Evolutionary conservation across 2,888 invertebrate species (phyloP).

Genomic region (Mermis nigrescens): DNA sequence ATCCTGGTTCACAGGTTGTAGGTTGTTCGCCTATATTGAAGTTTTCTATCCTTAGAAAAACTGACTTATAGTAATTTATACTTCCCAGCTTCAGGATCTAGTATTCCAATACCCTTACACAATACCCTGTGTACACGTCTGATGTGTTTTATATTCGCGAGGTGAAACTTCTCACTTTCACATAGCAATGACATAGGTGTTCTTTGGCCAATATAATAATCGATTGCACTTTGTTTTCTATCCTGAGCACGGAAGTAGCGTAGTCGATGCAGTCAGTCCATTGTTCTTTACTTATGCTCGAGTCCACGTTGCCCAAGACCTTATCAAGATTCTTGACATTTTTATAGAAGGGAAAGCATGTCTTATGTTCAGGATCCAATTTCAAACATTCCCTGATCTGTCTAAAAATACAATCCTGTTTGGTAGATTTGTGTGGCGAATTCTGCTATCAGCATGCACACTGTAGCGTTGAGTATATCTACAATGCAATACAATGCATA

Average conservation of each 20-base stretch:
- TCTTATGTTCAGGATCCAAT: slow-evolving; percentile 87
- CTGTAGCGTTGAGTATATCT: too few relatives aligned
- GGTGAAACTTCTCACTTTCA: slow-evolving; percentile 33
- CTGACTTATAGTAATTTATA: too few relatives aligned
- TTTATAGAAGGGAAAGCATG: slow-evolving; percentile 87
- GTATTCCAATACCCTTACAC: too few relatives aligned
- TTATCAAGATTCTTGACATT: slow-evolving; percentile 70
- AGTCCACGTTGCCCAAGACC: slow-evolving; percentile 35
- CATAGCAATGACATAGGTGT: slow-evolving; percentile 56
- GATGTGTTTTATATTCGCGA: too few relatives aligned
- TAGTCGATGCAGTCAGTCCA: slow-evolving; percentile 49
- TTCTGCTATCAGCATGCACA: too few relatives aligned
- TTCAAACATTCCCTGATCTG: slow-evolving; percentile 90
- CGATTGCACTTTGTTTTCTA: slow-evolving; percentile 46
- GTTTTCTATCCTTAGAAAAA: too few relatives aligned
- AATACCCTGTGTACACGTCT: too few relatives aligned
- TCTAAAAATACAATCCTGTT: slow-evolving; percentile 33
- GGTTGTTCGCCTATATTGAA: too few relatives aligned
- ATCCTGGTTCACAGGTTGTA: too few relatives aligned
- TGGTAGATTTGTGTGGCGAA: slow-evolving; percentile 18
- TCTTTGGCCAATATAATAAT: slow-evolving; percentile 45
- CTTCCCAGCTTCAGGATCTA: too few relatives aligned
- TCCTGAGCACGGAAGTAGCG: slow-evolving; percentile 44
- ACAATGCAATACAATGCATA: too few relatives aligned
- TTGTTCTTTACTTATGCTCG: slow-evolving; percentile 41